A percentile compares a stretch with the other conserved stretches of the same genome.
Conservation (phyloP, 2,888 invertebrate genomes). For the Leptothorax acervorum region DNA sequence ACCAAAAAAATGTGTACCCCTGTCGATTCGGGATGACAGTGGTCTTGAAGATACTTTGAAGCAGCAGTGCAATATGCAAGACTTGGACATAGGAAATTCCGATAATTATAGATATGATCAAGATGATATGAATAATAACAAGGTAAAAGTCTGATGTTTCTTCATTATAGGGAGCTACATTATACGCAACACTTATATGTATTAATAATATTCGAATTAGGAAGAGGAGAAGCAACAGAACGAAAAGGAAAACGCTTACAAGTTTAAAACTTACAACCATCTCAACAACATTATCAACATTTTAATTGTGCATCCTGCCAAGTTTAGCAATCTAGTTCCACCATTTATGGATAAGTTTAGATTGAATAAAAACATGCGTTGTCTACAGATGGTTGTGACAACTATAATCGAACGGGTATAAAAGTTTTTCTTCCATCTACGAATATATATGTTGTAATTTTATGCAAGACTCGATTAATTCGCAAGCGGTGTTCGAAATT, state of each 20-base stretch:
- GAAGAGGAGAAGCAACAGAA: constrained; percentile 47
- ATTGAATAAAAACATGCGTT: constrained; percentile 88
- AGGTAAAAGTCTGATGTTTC: background rate
- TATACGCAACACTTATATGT: no score
- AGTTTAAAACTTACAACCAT: constrained; percentile 85
- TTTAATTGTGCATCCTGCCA: constrained; percentile 92
- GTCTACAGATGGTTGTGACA: constrained; percentile 77
- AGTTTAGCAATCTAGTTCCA: constrained; percentile 90
- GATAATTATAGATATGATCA: constrained; percentile 66
- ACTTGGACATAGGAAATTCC: constrained; percentile 44
- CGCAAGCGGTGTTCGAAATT: background rate
- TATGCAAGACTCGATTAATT: background rate
- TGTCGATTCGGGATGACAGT: constrained; percentile 61
- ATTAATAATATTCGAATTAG: background rate
- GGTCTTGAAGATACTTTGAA: constrained; percentile 58
- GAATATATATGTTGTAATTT: background rate
- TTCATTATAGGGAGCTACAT: constrained; percentile 8
- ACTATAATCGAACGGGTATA: constrained; percentile 81
- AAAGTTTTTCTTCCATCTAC: constrained; percentile 7
- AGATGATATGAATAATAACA: constrained; percentile 18
- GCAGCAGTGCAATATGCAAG: constrained; percentile 68
- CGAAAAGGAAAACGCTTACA: constrained; percentile 64
- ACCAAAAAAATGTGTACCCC: constrained; percentile 34
- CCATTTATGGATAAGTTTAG: constrained; percentile 90
- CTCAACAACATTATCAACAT: constrained; percentile 91